phyloP scores from a whole-genome alignment of 2,888 invertebrate species.

The Perizoma flavofasciatum region DNA sequence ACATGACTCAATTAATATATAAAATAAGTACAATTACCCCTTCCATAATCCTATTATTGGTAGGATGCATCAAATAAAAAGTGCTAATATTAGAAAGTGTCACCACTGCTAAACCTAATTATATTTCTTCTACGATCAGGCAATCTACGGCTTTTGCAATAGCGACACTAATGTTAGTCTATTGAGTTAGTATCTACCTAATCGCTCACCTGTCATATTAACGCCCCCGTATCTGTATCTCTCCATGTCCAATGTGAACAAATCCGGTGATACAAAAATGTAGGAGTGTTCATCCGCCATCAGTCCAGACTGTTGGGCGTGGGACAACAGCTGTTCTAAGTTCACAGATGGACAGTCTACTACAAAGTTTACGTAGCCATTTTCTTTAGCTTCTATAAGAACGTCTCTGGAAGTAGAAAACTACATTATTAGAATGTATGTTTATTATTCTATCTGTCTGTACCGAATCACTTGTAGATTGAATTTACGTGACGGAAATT shows the following conservation, averaged over 20 bases:
- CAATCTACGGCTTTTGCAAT: neutral
- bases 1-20: too few species aligned
- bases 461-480: too few species aligned
- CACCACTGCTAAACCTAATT: too few species aligned
- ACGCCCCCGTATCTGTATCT: constrained; percentile 91
- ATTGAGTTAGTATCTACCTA: neutral
- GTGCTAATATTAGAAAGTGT: too few species aligned
- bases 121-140: too few species aligned
- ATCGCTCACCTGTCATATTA: constrained; percentile 88
- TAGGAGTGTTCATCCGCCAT: constrained; percentile 91
- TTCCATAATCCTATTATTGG: too few species aligned
- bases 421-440: too few species aligned
- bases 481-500: too few species aligned
- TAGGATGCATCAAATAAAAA: too few species aligned
- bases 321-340: constrained; percentile 68
- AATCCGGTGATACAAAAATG: constrained; percentile 90
- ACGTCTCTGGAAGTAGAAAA: constrained; percentile 78
- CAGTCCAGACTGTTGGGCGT: constrained; percentile 93
- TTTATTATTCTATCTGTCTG: too few species aligned
- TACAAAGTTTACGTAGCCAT: constrained; percentile 88
- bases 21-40: too few species aligned
- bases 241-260: constrained; percentile 90
- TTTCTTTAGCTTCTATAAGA: constrained; percentile 87
- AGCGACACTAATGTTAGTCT: neutral
- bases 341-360: constrained; percentile 88